A percentile compares a stretch with the other conserved stretches of the same genome.
phyloP scores from a whole-genome alignment of 2,888 invertebrate species.

The Protonemura montana region DNA sequence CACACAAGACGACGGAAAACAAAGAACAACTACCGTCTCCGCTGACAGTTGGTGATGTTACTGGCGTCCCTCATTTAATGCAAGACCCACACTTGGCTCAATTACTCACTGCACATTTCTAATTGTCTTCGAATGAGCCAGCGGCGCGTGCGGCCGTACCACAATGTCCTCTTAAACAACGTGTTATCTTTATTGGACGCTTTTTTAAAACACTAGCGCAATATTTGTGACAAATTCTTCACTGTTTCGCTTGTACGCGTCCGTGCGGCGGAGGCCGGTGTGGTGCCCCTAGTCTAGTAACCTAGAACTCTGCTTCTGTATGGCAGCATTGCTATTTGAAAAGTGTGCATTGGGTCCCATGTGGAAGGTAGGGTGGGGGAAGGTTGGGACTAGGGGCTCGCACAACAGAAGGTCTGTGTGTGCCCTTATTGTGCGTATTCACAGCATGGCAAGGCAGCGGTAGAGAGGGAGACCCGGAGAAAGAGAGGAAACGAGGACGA shows the following conservation, averaged over 20 bases:
- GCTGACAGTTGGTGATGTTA: background rate
- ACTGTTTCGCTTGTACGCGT: background rate
- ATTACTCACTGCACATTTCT: background rate
- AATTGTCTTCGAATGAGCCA: background rate
- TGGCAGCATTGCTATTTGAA: slow-evolving; percentile 21
- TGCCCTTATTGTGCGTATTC: slow-evolving; percentile 42
- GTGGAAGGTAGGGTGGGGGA: slow-evolving; percentile 28
- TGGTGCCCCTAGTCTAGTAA: slow-evolving; percentile 26
- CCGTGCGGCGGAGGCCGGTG: background rate
- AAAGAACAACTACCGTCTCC: background rate
- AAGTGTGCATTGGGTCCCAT: slow-evolving; percentile 34
- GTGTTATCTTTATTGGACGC: background rate
- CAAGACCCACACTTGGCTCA: background rate
- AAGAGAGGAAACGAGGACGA: slow-evolving; percentile 38
- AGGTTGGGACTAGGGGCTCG: slow-evolving; percentile 38
- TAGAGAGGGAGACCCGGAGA: slow-evolving; percentile 38
- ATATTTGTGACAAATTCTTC: background rate
- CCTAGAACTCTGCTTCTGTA: slow-evolving; percentile 25
- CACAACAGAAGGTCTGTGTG: slow-evolving; percentile 48
- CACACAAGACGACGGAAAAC: background rate
- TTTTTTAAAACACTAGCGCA: background rate
- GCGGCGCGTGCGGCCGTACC: background rate
- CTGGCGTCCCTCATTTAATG: background rate
- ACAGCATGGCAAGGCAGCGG: background rate
- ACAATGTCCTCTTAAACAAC: background rate